Evolutionary conservation across 2,113 vertebrate species (phyloP), one percentile per base, ranked within the genome.

Genomic region (Athene cunicularia): DNA sequence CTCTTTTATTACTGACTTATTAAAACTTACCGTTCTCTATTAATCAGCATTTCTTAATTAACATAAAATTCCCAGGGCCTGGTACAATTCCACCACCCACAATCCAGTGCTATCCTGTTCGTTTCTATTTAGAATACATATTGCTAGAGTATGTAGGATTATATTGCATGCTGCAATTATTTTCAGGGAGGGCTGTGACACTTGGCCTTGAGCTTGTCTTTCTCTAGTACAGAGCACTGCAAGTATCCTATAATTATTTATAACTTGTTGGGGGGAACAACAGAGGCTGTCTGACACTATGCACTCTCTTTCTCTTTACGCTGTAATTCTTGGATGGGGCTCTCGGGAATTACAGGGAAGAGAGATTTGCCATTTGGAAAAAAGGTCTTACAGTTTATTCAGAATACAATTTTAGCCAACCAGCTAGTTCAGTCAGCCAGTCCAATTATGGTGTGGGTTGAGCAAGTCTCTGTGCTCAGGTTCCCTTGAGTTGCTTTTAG

Each of bases 131-230:
- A 90, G 66, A 66, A 53, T 89, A 30, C 84, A 62, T 91, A 86
- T 91, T 95, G 89, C 87, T 86, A 4, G 77, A 91, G 71, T 62
- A 73, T 63, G 81, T 75, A 64, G 88, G 94, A 86, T 97, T 93
- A 41, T 73, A 71, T 91, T 97, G 89, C 93, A 93, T 76, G 66
- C 94, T 75, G 77, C 80, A 93, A 80, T 97, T 96, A 91, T 95
- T 95, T 97, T 90, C 91, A 83, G 94, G 62, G 74, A 91, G 93
- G 94, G 66, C 89, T 94, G 76, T 92, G 88, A 94, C 96, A 85
- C 93, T 95, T 94, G 89, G 95, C 96, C 97, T 95, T 95, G 95
- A 94, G 95, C 95, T 95, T 95, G 94, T 45, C 93, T 95, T 95
- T 91, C 89, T 76, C 50, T 91, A 27, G 59, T 79, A 68, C 73